Evolutionary conservation across 1,140 invertebrate species (phyloP).

Genomic region (Sinella curviseta): DNA sequence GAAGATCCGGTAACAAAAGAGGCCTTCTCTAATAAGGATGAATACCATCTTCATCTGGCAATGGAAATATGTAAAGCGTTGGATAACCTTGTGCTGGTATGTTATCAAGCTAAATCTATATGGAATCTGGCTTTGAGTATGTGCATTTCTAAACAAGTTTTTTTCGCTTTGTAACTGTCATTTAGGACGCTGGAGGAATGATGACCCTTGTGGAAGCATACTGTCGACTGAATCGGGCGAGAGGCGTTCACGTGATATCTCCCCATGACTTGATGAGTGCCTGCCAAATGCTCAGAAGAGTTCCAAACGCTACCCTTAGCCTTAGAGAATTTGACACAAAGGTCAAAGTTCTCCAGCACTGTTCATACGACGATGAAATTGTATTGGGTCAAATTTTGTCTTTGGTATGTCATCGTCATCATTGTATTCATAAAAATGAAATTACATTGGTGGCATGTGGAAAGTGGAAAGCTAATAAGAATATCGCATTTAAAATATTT

Average conservation of each 20-base stretch:
- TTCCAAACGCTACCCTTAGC: slow-evolving; percentile 63
- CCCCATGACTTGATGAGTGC: slow-evolving; percentile 93
- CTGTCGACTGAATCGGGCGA: slow-evolving; percentile 88
- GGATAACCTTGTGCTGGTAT: slow-evolving; percentile 76
- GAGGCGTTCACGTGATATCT: slow-evolving; percentile 84
- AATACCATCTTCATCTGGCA: slow-evolving; percentile 84
- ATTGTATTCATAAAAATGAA: slow-evolving; percentile 22
- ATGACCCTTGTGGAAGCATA: slow-evolving; percentile 96
- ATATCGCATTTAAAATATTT: slow-evolving; percentile 32
- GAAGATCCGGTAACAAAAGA: slow-evolving; percentile 94
- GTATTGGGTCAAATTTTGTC: slow-evolving; percentile 71
- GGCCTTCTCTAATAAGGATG: slow-evolving; percentile 79
- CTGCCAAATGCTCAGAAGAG: slow-evolving; percentile 69
- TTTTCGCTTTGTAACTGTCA: slow-evolving; percentile 33
- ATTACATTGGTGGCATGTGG: slow-evolving; percentile 11
- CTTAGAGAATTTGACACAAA: slow-evolving; percentile 84
- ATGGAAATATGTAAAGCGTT: slow-evolving; percentile 82
- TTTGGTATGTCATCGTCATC: slow-evolving; percentile 63
- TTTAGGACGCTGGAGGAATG: slow-evolving; percentile 87
- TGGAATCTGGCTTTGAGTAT: background rate
- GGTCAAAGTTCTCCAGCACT: slow-evolving; percentile 82
- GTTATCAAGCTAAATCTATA: no score
- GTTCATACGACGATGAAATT: slow-evolving; percentile 73
- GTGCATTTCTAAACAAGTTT: background rate
- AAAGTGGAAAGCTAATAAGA: no score